These are phyloP conservation scores for Heliconius hortense DNA, from an alignment of 2,888 invertebrate genomes.

Conservation along the genomic window DNA sequence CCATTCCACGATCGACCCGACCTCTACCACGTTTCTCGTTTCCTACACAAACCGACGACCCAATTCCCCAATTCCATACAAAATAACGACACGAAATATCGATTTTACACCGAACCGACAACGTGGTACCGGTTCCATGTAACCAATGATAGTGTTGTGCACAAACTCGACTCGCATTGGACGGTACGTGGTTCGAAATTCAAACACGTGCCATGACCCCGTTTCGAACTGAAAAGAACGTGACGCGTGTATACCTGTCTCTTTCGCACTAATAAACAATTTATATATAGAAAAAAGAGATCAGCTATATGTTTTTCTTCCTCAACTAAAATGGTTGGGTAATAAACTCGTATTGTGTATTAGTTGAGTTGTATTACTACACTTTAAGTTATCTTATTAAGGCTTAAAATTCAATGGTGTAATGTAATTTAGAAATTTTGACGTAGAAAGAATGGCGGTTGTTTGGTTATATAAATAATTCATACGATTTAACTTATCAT, in stretches of 20 bases:
- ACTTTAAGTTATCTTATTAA: constrained; percentile 49
- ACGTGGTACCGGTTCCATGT: constrained; percentile 61
- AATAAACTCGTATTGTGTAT: constrained; percentile 59
- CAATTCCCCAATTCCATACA: constrained; percentile 45
- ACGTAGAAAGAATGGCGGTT: constrained; percentile 60
- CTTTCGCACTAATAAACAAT: constrained; percentile 54
- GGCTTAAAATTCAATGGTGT: constrained; percentile 44
- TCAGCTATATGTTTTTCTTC: constrained; percentile 45
- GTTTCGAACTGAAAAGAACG: constrained; percentile 52
- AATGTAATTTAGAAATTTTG: constrained; percentile 43
- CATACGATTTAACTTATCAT: constrained; percentile 55
- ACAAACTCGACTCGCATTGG: constrained; percentile 73
- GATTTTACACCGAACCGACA: constrained; percentile 55
- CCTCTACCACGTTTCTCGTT: constrained; percentile 57
- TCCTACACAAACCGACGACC: constrained; percentile 51
- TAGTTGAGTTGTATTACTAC: constrained; percentile 40
- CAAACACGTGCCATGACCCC: constrained; percentile 80
- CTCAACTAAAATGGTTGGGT: constrained; percentile 51
- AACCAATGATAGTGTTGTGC: constrained; percentile 70
- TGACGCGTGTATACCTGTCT: constrained; percentile 56
- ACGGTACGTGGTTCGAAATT: constrained; percentile 77
- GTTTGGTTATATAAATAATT: constrained; percentile 56
- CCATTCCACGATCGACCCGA: constrained; percentile 57
- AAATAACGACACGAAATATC: constrained; percentile 55
- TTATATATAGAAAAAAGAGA: constrained; percentile 57